phyloP scores from a whole-genome alignment of 2,113 vertebrate genomes.

The Maccullochella peelii region DNA sequence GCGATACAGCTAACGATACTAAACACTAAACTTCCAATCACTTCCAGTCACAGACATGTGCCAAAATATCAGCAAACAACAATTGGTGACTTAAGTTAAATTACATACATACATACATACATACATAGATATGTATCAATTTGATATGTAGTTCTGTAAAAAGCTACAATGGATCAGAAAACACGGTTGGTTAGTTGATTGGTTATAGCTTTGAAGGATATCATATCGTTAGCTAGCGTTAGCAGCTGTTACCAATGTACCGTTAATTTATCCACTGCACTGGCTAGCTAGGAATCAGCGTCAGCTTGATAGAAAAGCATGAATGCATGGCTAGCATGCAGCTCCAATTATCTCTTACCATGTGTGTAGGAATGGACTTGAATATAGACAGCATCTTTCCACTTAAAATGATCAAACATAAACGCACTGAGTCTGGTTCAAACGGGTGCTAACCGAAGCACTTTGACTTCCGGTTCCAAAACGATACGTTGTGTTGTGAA shows the following conservation, averaged over 20 bases:
- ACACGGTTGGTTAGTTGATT: too few species aligned
- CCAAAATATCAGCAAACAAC: not conserved
- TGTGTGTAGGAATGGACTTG: constrained; percentile 84
- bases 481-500: constrained; percentile 70
- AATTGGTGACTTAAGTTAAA: not conserved
- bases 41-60: not conserved
- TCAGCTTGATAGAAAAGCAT: not conserved
- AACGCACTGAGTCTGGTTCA: not conserved
- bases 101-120: too few species aligned
- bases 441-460: not conserved
- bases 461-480: constrained; percentile 71
- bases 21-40: not conserved
- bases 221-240: not conserved
- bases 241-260: constrained; percentile 40
- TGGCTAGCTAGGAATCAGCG: not conserved
- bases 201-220: not conserved
- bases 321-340: not conserved
- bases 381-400: constrained; percentile 81
- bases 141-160: too few species aligned
- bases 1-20: not conserved
- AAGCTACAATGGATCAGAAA: not conserved
- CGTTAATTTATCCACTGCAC: not conserved
- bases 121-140: too few species aligned
- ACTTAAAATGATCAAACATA: not conserved
- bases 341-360: constrained; percentile 73